A percentile compares a stretch with the other conserved stretches of the same genome.
Conservation (phyloP, 30 jellyfish, hydroid and myxozoan genomes). For the Aurelia aurita complex sp. Pacific region DNA sequence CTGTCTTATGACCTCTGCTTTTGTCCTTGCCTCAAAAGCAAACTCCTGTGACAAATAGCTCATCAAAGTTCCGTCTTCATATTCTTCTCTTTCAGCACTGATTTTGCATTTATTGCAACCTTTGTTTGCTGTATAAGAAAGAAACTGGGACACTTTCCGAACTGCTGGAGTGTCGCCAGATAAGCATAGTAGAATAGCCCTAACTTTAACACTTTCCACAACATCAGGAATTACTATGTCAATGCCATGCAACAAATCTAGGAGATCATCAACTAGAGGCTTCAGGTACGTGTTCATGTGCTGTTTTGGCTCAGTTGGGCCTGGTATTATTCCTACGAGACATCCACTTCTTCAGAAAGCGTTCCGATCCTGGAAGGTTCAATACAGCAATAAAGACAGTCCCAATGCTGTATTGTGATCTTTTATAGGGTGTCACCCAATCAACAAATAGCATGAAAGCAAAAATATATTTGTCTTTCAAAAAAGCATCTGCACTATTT, state of each 20-base stretch:
- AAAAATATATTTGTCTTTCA: no score
- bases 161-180: conserved; percentile 4
- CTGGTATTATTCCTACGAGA: no score
- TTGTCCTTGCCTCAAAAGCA: not conserved
- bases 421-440: no score
- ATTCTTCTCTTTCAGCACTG: conserved; percentile 12
- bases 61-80: not conserved
- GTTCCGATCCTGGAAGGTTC: no score
- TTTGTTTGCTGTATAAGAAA: conserved; percentile 8
- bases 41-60: conserved; percentile 7
- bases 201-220: not conserved
- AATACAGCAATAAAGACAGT: no score
- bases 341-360: no score
- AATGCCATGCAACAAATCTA: not conserved
- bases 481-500: no score
- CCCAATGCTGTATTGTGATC: no score
- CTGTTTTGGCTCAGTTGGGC: not conserved
- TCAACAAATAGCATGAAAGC: no score
- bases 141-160: conserved; percentile 9
- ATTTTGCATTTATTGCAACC: conserved; percentile 19
- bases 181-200: not conserved
- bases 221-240: not conserved
- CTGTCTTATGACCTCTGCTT: conserved; percentile 1
- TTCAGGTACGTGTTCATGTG: not conserved
- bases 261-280: conserved; percentile 12